Evolutionary conservation across 2,113 vertebrate genomes (phyloP), one percentile per base, ranked within the genome.

Genomic region (Cynopterus brachyotis): DNA sequence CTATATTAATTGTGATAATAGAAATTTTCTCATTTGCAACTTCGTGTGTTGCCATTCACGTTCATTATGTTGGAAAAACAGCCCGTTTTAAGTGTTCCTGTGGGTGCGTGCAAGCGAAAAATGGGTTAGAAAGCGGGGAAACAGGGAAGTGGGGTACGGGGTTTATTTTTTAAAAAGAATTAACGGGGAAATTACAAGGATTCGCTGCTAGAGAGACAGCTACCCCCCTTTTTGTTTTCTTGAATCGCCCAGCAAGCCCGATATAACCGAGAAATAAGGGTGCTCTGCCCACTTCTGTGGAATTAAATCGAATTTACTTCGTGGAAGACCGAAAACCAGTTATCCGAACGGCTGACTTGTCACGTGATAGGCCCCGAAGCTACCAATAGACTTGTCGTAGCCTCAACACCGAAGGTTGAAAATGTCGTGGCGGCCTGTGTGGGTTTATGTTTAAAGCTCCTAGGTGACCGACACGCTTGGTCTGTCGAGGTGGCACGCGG

Each of bases 281-380:
- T 22, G 0, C 45, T 42, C 79, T 37, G 35, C 67, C 75, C 53
- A 0, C 69, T 79, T 64, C 66, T 60, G 93, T 66, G 6, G 4
- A 73, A 86, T 42, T 64, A 59, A 85, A 76, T 96, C 55, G 28
- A 47, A 50, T 93, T 85, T 64, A 67, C 95, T 95, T 91, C 78
- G 40, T 3, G 6, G 59, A 60, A 75, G 85, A 95, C 94, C 70
- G 76, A n/a, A 94, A 80, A 84, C 64, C 60, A 66, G 66, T 62
- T 89, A 35, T 85, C 42, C 22, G 57, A 89, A 73, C 79, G 55
- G 60, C 93, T 89, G 81, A 66, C 69, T 84, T 50, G 64, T 55
- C 69, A 89, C 42, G 79, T 85, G 72, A 83, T 32, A 35, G 92
- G 82, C 50, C 92, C 53, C 13, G 1, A 55, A 81, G 81, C 89